Conservation (phyloP, 2,888 invertebrate species). For the Myopa tessellatipennis region DNA sequence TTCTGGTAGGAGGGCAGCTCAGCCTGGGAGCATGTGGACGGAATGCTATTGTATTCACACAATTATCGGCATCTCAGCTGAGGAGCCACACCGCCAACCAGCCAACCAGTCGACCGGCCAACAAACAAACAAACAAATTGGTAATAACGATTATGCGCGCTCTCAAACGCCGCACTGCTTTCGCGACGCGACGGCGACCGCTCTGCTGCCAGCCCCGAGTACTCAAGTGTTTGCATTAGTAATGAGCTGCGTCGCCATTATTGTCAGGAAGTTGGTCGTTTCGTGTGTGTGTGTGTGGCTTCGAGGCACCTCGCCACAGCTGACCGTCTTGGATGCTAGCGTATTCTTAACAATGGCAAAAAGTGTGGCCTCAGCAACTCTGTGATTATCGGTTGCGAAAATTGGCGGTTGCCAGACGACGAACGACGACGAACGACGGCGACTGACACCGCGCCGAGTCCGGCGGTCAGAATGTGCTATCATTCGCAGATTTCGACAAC, state of each 20-base stretch:
- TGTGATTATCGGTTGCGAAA: constrained; percentile 38
- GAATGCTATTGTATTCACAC: constrained; percentile 41
- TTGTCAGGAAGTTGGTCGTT: constrained; percentile 50
- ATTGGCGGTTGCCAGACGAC: constrained; percentile 28
- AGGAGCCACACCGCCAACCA: not conserved
- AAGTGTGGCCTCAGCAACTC: constrained; percentile 30
- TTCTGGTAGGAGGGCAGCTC: constrained; percentile 4
- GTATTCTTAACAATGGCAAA: constrained; percentile 33
- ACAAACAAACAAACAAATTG: constrained; percentile 29
- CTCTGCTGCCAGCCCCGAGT: not conserved
- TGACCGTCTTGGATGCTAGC: constrained; percentile 3
- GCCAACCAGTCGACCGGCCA: not conserved
- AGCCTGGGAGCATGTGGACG: constrained; percentile 32
- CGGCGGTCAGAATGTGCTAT: constrained; percentile 53
- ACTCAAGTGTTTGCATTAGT: constrained; percentile 52
- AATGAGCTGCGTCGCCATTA: constrained; percentile 51
- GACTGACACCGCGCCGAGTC: not conserved
- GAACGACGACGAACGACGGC: not conserved
- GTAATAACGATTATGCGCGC: constrained; percentile 32
- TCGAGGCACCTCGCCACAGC: not conserved
- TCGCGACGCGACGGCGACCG: constrained; percentile 12
- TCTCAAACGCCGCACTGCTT: constrained; percentile 10
- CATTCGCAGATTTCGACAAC: constrained; percentile 62
- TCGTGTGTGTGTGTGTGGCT: constrained; percentile 16
- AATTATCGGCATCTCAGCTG: constrained; percentile 35